phyloP scores from a whole-genome alignment of 2,888 invertebrate species.

The Conops quadrifasciatus region DNA sequence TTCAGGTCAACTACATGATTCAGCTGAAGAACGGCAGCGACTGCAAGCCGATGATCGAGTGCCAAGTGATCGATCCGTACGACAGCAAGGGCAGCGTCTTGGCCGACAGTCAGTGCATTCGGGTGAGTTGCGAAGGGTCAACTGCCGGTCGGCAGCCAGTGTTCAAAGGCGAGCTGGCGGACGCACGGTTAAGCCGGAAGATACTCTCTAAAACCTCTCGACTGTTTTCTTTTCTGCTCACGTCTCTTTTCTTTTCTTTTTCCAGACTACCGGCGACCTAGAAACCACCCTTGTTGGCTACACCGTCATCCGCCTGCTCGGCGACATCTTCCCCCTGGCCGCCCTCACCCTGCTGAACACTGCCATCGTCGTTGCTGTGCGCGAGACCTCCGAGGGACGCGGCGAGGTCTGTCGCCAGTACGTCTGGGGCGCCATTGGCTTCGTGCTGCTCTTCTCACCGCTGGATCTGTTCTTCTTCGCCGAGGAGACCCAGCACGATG shows the following conservation, averaged over 20 bases:
- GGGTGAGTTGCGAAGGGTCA: constrained; percentile 47
- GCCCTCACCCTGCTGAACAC: constrained; percentile 76
- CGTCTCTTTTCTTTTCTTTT: neutral
- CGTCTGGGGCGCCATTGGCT: constrained; percentile 78
- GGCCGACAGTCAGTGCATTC: constrained; percentile 74
- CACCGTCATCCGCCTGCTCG: constrained; percentile 73
- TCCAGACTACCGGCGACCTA: constrained; percentile 69
- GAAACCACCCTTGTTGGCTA: constrained; percentile 77
- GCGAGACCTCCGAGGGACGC: constrained; percentile 81
- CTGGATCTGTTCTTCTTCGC: constrained; percentile 65
- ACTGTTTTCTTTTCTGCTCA: neutral
- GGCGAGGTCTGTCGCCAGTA: constrained; percentile 83
- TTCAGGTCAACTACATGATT: constrained; percentile 64
- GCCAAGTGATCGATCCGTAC: constrained; percentile 77
- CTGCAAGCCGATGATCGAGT: constrained; percentile 76
- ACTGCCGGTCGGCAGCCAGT: neutral
- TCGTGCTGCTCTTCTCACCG: constrained; percentile 74
- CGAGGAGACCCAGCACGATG: constrained; percentile 52
- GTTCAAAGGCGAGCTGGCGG: neutral
- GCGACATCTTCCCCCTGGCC: constrained; percentile 80
- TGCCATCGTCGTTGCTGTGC: constrained; percentile 82
- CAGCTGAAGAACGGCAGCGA: constrained; percentile 50
- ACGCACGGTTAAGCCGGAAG: neutral
- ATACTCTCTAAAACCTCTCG: too few species aligned
- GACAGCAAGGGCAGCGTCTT: constrained; percentile 73